phyloP scores from a whole-genome alignment of 2,888 invertebrate species.

The Hyles lineata region DNA sequence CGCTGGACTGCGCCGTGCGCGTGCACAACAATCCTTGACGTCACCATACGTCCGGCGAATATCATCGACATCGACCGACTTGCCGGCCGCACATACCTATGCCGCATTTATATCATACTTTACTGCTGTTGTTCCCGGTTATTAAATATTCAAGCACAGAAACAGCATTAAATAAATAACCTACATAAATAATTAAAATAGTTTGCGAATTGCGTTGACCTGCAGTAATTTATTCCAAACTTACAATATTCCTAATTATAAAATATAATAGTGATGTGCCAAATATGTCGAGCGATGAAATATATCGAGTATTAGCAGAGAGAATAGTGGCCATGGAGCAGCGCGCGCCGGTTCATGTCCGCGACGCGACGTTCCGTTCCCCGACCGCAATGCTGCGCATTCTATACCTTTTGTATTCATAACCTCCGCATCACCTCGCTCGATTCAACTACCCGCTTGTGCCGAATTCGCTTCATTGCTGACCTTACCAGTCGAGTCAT shows the following conservation, averaged over 20 bases:
- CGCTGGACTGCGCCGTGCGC: conserved; percentile 63
- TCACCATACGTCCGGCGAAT: conserved; percentile 73
- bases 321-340: conserved; percentile 58
- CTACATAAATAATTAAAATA: background rate
- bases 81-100: background rate
- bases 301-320: conserved; percentile 29
- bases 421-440: conserved; percentile 71
- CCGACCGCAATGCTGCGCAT: conserved; percentile 68
- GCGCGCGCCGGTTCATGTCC: conserved; percentile 58
- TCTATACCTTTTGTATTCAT: conserved; percentile 72
- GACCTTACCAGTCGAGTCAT: conserved; percentile 48
- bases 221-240: too few relatives aligned
- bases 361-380: conserved; percentile 68
- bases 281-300: background rate
- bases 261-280: background rate
- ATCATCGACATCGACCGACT: conserved; percentile 48
- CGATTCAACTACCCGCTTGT: conserved; percentile 53
- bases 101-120: background rate
- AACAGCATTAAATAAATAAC: background rate
- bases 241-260: too few relatives aligned
- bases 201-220: background rate
- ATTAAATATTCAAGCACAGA: background rate
- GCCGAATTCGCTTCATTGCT: conserved; percentile 59
- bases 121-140: background rate
- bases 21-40: conserved; percentile 76